Evolutionary conservation across 1,140 invertebrate genomes (phyloP).

Genomic region (Babylonia areolata): DNA sequence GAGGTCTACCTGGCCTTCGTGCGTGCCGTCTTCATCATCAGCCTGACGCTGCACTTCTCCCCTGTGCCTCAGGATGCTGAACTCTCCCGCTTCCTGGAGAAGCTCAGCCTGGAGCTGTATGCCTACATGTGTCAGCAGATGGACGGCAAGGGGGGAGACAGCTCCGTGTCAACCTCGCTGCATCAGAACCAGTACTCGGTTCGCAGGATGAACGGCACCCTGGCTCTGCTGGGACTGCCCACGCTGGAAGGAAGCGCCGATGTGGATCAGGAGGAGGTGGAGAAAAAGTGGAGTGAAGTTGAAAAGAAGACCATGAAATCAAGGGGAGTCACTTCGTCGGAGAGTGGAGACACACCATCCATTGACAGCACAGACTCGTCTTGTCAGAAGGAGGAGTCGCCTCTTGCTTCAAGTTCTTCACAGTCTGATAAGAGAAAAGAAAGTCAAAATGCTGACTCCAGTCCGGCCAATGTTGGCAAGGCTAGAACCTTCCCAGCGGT

Average conservation of each 20-base stretch:
- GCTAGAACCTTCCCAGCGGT: conserved; percentile 15
- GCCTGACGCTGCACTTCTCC: conserved; percentile 33
- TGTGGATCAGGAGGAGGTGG: conserved; percentile 1
- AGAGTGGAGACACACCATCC: neutral
- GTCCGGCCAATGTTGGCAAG: neutral
- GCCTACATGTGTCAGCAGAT: conserved; percentile 7
- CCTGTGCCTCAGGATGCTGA: conserved; percentile 24
- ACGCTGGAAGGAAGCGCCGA: conserved; percentile 12
- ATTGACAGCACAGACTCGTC: neutral
- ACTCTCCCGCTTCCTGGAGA: conserved; percentile 30
- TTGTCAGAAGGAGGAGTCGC: neutral
- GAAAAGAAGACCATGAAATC: neutral
- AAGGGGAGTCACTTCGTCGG: neutral
- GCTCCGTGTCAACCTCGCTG: neutral
- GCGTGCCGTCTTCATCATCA: conserved; percentile 40
- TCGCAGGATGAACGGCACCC: conserved; percentile 23
- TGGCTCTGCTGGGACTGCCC: conserved; percentile 19
- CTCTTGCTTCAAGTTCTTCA: neutral
- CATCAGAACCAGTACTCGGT: conserved; percentile 9
- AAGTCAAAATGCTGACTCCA: neutral
- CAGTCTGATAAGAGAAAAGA: neutral
- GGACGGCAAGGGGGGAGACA: too few relatives aligned
- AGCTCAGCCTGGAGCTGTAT: conserved; percentile 42
- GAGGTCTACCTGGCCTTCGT: conserved; percentile 39
- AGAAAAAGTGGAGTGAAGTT: conserved; percentile 17